These are phyloP conservation scores for Trichoplusia ni DNA, from an alignment of 1,140 invertebrate genomes.

Conservation along the genomic window DNA sequence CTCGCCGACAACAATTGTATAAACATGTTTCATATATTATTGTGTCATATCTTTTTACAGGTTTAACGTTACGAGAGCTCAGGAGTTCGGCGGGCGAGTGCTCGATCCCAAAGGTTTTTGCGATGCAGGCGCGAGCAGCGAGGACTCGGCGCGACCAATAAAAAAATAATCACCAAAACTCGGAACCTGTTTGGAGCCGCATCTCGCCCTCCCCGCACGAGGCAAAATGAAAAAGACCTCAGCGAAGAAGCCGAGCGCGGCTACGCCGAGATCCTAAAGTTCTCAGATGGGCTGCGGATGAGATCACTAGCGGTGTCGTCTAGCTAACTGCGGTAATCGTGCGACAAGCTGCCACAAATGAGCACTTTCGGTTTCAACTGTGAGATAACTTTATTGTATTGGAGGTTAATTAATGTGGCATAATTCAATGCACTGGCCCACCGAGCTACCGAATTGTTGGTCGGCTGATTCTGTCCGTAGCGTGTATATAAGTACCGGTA, in stretches of 20 bases:
- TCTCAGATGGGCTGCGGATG: slow-evolving; percentile 57
- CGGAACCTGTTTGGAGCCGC: slow-evolving; percentile 67
- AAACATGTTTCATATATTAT: slow-evolving; percentile 57
- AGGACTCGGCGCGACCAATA: slow-evolving; percentile 50
- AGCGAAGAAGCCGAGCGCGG: slow-evolving; percentile 52
- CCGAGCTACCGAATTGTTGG: slow-evolving; percentile 52
- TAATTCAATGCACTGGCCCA: slow-evolving; percentile 32
- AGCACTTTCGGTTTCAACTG: slow-evolving; percentile 33
- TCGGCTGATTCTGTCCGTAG: slow-evolving; percentile 46
- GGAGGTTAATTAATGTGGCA: slow-evolving; percentile 10
- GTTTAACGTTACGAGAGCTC: slow-evolving; percentile 58
- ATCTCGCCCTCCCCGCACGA: slow-evolving; percentile 60
- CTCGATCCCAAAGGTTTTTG: slow-evolving; percentile 60
- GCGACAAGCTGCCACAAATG: slow-evolving; percentile 23
- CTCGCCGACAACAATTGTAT: slow-evolving; percentile 42
- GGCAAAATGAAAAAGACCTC: slow-evolving; percentile 71
- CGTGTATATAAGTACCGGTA: slow-evolving; percentile 9
- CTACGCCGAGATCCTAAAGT: slow-evolving; percentile 53
- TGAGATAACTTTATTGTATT: slow-evolving; percentile 13
- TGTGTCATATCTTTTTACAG: slow-evolving; percentile 61
- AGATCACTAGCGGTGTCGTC: slow-evolving; percentile 52
- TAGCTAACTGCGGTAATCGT: slow-evolving; percentile 39
- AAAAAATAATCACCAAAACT: slow-evolving; percentile 77
- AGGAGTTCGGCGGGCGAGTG: slow-evolving; percentile 61
- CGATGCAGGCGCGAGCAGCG: slow-evolving; percentile 43